Evolutionary conservation across 2,113 vertebrate genomes (phyloP).

Genomic region (Hydrochoerus hydrochaeris): DNA sequence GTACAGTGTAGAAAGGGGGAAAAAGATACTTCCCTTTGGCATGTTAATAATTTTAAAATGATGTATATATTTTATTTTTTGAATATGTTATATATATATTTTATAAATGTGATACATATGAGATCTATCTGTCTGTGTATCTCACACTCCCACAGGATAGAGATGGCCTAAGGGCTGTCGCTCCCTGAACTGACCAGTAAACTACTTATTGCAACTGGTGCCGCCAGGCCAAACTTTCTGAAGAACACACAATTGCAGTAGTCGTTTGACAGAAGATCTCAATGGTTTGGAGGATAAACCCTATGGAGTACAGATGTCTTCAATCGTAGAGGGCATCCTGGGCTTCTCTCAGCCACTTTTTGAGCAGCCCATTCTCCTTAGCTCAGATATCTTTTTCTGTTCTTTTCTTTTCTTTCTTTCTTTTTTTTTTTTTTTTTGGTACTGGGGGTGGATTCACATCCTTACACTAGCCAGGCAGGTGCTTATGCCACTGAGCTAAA

Average conservation of each 20-base stretch:
- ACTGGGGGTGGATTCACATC: too few relatives aligned
- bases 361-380: too few relatives aligned
- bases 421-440: too few relatives aligned
- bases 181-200: not conserved
- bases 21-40: not conserved
- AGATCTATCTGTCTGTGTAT: not conserved
- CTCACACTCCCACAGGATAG: not conserved
- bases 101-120: not conserved
- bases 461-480: too few relatives aligned
- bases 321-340: not conserved
- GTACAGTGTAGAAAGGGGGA: not conserved
- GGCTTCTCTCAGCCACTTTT: not conserved
- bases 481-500: too few relatives aligned
- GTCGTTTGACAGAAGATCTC: not conserved
- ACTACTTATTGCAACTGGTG: not conserved
- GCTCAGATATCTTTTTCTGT: not conserved
- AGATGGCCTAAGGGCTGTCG: not conserved
- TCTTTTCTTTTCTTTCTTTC: too few relatives aligned
- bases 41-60: not conserved
- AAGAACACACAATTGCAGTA: not conserved
- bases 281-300: not conserved
- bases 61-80: not conserved
- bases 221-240: not conserved
- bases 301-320: not conserved
- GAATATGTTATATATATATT: not conserved